Evolutionary conservation across 2,888 invertebrate genomes (phyloP), one percentile per base, ranked within the genome.

Genomic region (Fragum sueziense): DNA sequence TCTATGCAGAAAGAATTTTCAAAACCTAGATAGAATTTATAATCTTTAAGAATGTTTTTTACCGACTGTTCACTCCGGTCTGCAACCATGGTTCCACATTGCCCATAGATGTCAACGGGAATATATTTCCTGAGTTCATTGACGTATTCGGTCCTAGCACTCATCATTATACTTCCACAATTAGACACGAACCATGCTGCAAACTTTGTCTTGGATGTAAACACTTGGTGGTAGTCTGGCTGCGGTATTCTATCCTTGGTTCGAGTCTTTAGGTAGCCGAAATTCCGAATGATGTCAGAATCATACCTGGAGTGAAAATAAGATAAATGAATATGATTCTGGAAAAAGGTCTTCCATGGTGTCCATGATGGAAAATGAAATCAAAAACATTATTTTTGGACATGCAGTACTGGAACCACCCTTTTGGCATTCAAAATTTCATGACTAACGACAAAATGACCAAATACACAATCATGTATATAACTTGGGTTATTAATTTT

Each of bases 1-100:
- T 59, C 57, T 0, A 22, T 27, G n/a, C 71, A 71, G 20, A 71
- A 41, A 22, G 71, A 71, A 11, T 71, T 71, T 25, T 71, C 71
- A 41, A 71, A 59, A n/a, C 59, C 25, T 0, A 71, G 61, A 41
- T 29, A 71, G 34, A 59, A 71, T 34, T 61, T 71, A 29, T 71
- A 71, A 25, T 71, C 59, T 2, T 31, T 34, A 7, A 71, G 37
- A 22, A 51, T 57, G 9, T 61, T 37, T 33, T 54, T 54, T 0
- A 68, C 68, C 0, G 31, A 27, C n/a, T 61, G 33, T 4, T 29
- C 6, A 2, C 27, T 33, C 20, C 57, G 22, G 11, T 29, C 20
- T 7, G 33, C 41, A 2, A 27, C 34, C 2, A 33, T 22, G 4
- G 59, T 59, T 17, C 61, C 61, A 71, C 71, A 71, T 25, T 57